A percentile compares a stretch with the other conserved stretches of the same genome.
These are phyloP conservation scores for Diplosoma virens DNA, from an alignment of 23 tunicate species.

Conservation along the genomic window DNA sequence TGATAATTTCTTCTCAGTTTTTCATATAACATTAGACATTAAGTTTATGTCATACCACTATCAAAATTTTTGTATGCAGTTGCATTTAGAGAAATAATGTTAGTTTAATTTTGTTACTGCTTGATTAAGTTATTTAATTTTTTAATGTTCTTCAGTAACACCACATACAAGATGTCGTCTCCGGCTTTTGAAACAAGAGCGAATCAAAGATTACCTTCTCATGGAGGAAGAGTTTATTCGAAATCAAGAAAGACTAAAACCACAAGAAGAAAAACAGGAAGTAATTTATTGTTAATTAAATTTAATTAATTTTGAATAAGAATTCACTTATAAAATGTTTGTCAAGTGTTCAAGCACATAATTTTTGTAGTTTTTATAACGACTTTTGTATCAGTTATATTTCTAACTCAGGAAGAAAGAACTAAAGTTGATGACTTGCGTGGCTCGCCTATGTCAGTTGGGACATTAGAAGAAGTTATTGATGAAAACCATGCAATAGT, in stretches of 20 bases:
- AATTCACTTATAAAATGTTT: background rate
- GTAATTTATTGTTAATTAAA: conserved; percentile 6
- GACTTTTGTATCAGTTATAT: no score
- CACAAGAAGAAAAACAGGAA: conserved; percentile 99
- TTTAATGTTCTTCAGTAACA: conserved; percentile 47
- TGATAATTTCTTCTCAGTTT: no score
- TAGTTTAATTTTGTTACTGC: no score
- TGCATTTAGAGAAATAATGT: no score
- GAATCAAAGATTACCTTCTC: conserved; percentile 95
- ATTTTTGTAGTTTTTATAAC: no score
- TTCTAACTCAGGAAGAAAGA: conserved; percentile 81
- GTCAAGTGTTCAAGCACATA: no score
- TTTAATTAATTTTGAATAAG: background rate
- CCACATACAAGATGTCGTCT: conserved; percentile 96
- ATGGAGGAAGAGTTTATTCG: conserved; percentile 99
- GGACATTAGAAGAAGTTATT: conserved; percentile 96
- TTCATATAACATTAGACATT: no score
- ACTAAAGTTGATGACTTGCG: conserved; percentile 97
- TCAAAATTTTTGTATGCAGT: no score
- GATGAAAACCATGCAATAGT: conserved; percentile 99
- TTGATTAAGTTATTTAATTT: no score
- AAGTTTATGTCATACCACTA: no score
- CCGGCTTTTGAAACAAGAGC: conserved; percentile 86
- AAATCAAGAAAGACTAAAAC: conserved; percentile 94
- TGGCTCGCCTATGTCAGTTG: conserved; percentile 99